Evolutionary conservation across 2,113 vertebrate genomes (phyloP).

Genomic region (Microtus richardsoni): DNA sequence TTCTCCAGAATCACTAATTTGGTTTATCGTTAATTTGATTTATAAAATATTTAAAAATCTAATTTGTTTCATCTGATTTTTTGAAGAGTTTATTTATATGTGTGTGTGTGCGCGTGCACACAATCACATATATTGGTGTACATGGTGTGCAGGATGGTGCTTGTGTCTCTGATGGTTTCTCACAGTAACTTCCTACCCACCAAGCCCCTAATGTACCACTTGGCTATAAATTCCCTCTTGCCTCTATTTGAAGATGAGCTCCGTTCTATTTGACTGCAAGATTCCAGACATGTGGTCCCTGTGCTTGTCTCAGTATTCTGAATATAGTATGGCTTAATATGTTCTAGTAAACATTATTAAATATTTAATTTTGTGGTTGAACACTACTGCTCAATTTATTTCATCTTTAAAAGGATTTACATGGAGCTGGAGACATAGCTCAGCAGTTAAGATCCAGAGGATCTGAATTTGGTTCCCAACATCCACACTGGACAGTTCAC

Average conservation of each 20-base stretch:
- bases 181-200: neutral
- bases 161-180: neutral
- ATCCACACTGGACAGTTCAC: neutral
- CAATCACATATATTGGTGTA: neutral
- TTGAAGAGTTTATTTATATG: neutral
- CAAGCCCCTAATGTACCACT: neutral
- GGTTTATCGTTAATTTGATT: neutral
- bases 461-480: neutral
- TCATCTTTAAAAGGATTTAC: neutral
- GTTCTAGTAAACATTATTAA: neutral
- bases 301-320: neutral
- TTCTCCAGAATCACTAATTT: neutral
- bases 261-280: neutral
- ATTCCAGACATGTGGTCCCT: neutral
- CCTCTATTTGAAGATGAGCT: neutral
- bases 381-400: neutral
- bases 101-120: neutral
- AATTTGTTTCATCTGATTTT: neutral
- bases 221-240: neutral
- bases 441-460: neutral
- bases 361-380: neutral
- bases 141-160: neutral
- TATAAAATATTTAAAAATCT: neutral
- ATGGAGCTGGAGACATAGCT: neutral
- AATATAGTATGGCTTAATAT: neutral